phyloP scores from a whole-genome alignment of 2,888 invertebrate species.

The Monopis laevigella region DNA sequence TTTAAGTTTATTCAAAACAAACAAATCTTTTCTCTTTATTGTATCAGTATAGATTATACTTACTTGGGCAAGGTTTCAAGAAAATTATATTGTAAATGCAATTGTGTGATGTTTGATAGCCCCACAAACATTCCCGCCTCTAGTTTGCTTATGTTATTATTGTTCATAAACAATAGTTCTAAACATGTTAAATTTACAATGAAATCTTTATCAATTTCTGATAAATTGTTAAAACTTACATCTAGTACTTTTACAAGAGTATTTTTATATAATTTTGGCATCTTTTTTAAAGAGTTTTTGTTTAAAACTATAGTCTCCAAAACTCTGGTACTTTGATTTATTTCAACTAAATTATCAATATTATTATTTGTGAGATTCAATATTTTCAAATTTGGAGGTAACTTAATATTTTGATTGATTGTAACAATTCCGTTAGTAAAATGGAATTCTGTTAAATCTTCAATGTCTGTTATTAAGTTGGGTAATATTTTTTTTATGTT shows the following conservation, averaged over 20 bases:
- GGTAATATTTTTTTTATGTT: neutral
- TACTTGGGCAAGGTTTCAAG: slow-evolving; percentile 1
- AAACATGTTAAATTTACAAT: slow-evolving; percentile 1
- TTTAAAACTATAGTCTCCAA: neutral
- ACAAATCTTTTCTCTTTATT: too few relatives aligned
- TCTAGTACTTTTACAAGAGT: neutral
- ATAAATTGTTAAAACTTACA: neutral
- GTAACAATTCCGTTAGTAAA: too few relatives aligned
- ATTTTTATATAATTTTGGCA: neutral
- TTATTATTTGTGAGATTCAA: neutral
- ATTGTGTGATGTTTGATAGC: neutral
- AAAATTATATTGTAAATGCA: neutral
- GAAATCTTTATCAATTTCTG: neutral
- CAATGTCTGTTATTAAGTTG: neutral
- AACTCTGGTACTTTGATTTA: too few relatives aligned
- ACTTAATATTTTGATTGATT: neutral
- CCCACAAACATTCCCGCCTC: neutral
- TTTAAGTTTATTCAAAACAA: too few relatives aligned
- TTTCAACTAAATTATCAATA: too few relatives aligned
- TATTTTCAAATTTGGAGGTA: neutral
- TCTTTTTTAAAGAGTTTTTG: neutral
- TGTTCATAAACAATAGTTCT: slow-evolving; percentile 1
- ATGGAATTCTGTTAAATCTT: neutral
- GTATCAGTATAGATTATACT: neutral
- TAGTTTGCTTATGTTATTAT: neutral